Percentiles rank a stretch among this genome's conserved stretches.
Evolutionary conservation across 2,113 vertebrate species (phyloP).

Genomic region (Tyrannus savana): DNA sequence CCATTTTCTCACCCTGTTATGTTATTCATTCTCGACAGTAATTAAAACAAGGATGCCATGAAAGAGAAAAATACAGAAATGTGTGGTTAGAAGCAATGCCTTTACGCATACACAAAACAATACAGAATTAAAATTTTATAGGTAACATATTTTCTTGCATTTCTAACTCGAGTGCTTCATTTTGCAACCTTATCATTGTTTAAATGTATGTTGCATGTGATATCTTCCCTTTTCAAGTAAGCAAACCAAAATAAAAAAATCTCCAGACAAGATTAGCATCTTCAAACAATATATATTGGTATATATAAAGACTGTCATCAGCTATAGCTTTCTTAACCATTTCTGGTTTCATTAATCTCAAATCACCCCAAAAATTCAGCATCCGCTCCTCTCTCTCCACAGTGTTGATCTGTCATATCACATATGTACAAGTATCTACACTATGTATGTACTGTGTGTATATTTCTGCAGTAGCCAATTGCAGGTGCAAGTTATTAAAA

Average conservation of each 20-base stretch:
- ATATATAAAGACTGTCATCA: background rate
- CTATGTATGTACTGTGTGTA: background rate
- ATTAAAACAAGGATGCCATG: conserved; percentile 44
- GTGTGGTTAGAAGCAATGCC: background rate
- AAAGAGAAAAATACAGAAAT: conserved; percentile 36
- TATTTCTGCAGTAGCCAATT: background rate
- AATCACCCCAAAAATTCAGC: background rate
- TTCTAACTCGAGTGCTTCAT: background rate
- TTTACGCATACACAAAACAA: conserved; percentile 33
- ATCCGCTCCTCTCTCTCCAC: background rate
- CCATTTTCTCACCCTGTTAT: conserved; percentile 12
- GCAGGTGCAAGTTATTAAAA: background rate
- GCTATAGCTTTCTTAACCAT: background rate
- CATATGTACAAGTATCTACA: background rate
- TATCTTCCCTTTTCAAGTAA: background rate
- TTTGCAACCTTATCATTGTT: background rate
- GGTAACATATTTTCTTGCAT: conserved; percentile 15
- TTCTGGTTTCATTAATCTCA: background rate
- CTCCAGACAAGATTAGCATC: background rate
- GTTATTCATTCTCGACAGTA: conserved; percentile 14
- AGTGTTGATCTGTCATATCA: background rate
- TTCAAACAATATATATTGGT: background rate
- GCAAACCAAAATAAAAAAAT: background rate
- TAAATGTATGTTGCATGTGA: background rate
- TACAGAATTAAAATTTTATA: conserved; percentile 52